These are phyloP conservation scores for Pseudopleuronectes americanus DNA, from an alignment of 2,797 vertebrate species.

Conservation along the genomic window DNA sequence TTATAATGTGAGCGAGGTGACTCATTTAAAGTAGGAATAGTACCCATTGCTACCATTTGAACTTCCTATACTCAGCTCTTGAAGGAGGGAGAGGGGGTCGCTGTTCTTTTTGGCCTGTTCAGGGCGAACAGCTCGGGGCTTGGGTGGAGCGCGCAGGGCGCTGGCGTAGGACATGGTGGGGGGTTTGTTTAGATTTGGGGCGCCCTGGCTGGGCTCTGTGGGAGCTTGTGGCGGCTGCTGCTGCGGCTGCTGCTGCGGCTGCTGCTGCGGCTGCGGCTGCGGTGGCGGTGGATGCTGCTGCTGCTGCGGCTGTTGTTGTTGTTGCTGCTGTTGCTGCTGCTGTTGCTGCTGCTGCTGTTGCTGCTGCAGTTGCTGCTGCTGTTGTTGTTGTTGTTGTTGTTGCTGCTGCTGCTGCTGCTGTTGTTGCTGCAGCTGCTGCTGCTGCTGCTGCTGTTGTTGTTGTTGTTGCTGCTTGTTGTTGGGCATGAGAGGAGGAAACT, in stretches of 20 bases:
- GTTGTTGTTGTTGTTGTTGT: constrained; percentile 80
- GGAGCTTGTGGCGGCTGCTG: constrained; percentile 81
- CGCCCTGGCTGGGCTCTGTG: constrained; percentile 85
- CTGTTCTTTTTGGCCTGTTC: constrained; percentile 98
- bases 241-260: constrained; percentile 59
- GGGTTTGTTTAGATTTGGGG: constrained; percentile 87
- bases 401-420: constrained; percentile 33
- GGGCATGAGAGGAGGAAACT: constrained; percentile 98
- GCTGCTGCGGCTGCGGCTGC: background rate
- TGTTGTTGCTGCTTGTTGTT: constrained; percentile 83
- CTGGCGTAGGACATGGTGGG: constrained; percentile 99
- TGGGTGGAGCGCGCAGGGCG: constrained; percentile 95
- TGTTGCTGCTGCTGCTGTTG: constrained; percentile 47
- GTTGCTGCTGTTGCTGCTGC: constrained; percentile 50
- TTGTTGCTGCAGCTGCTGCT: constrained; percentile 78
- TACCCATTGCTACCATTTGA: constrained; percentile 99
- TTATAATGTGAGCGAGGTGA: constrained; percentile 51
- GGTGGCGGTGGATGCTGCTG: no score
- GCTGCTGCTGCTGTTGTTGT: constrained; percentile 74
- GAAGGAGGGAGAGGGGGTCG: constrained; percentile 96
- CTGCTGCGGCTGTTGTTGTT: constrained; percentile 19
- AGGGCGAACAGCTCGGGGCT: constrained; percentile 91
- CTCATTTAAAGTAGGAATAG: constrained; percentile 99
- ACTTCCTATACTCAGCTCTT: constrained; percentile 99
- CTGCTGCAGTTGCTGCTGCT: constrained; percentile 4